Base-by-base conservation (phyloP, 2,888 invertebrate species). In the Baccha elongata region DNA sequence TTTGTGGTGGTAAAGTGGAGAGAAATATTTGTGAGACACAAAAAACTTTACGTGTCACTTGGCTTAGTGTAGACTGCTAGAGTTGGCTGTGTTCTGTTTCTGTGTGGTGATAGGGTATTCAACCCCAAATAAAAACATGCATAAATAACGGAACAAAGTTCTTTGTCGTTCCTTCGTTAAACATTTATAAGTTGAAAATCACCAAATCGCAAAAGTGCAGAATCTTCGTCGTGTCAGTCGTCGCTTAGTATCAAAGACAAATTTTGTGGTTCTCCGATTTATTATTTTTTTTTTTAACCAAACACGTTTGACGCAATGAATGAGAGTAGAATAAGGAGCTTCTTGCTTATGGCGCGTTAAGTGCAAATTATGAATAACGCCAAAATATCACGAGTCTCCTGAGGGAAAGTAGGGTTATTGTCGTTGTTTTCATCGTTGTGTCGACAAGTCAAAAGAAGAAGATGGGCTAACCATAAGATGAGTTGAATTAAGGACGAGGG, bases 21-120 rank as follows among this genome's bases (percentile, higher is more conserved):
- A 11, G 44, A 68, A 62, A 37, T 42, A 44, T 71, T 71, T 64
- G 37, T 48, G 68, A 74, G 79, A 80, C 79, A 68, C 69, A 74
- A 80, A 80, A 78, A 69, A 74, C 80, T 80, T 69, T 80, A 69
- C 74, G 74, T 80, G 80, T 80, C 80, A 74, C 55, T 80, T 74
- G 68, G 62, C 40, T 80, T 74, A 62, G 62, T 32, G 48, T 29
- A 53, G 74, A 74, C 68, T 74, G 26, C 58, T 42, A 37, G 37
- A 4, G 37, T 21, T 55, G 21, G 21, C 37, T 55, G 26, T 26
- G 60, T 74, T 68, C 29, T 32, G 29, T 5, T 32, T 32, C n/a
- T n/a, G 15, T 35, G 62, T 74, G 74, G 21, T 74, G 74, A 80
- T 50, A 80, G 79, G 74, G 80, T 80, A 69, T 80, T 80, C 80